phyloP scores from a whole-genome alignment of 2,888 invertebrate species.

The Chloroclysta siterata region DNA sequence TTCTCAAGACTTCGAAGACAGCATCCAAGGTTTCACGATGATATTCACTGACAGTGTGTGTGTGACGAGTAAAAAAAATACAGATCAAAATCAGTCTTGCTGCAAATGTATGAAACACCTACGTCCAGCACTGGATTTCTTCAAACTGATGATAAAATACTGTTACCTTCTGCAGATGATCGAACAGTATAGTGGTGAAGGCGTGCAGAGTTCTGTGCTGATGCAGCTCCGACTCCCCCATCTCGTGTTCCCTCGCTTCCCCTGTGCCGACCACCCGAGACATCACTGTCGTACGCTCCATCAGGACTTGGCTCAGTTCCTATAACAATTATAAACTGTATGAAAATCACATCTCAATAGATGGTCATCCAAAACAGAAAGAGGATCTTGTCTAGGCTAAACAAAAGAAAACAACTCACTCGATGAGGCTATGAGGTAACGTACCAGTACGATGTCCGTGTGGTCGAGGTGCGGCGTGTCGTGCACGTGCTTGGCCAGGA shows the following conservation, averaged over 20 bases:
- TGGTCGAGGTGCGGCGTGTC: slow-evolving; percentile 46
- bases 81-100: too few relatives aligned
- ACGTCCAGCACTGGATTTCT: too few relatives aligned
- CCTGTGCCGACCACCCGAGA: slow-evolving; percentile 90
- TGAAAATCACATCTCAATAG: too few relatives aligned
- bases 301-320: slow-evolving; percentile 95
- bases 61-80: too few relatives aligned
- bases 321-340: slow-evolving; percentile 19
- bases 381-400: too few relatives aligned
- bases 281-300: slow-evolving; percentile 95
- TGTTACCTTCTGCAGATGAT: slow-evolving; percentile 87
- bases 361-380: too few relatives aligned
- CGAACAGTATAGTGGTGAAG: slow-evolving; percentile 87
- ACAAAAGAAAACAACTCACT: too few relatives aligned
- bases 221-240: slow-evolving; percentile 48
- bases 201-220: slow-evolving; percentile 88
- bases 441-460: slow-evolving; percentile 65
- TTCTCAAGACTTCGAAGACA: too few relatives aligned
- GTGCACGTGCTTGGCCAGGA: slow-evolving; percentile 85
- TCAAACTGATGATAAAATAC: too few relatives aligned
- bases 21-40: too few relatives aligned
- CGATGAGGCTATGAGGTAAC: slow-evolving; percentile 75
- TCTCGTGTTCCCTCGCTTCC: slow-evolving; percentile 58
- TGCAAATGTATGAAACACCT: too few relatives aligned
- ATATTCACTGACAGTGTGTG: too few relatives aligned